These are phyloP conservation scores for Festucalex cinctus DNA, from an alignment of 2,113 vertebrate species.

Conservation along the genomic window DNA sequence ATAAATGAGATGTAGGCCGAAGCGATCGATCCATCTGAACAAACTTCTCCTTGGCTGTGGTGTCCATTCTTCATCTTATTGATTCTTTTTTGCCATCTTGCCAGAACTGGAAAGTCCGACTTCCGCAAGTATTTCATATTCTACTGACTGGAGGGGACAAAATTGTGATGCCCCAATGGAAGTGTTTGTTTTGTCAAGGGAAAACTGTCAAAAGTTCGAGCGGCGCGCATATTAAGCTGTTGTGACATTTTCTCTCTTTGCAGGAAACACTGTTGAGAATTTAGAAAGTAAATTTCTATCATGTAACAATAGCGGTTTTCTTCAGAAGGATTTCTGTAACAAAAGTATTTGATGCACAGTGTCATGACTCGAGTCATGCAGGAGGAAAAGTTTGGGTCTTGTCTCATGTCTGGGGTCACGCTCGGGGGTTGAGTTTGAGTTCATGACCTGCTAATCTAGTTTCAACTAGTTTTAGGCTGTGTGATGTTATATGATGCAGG, in stretches of 20 bases:
- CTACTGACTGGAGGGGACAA: constrained; percentile 44
- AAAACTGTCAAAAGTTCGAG: constrained; percentile 48
- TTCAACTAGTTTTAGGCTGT: too few species aligned
- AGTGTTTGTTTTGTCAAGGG: constrained; percentile 43
- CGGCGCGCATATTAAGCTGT: constrained; percentile 18
- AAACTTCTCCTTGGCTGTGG: constrained; percentile 50
- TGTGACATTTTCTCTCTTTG: constrained; percentile 12
- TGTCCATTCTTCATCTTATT: constrained; percentile 65
- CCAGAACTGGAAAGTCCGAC: constrained; percentile 48
- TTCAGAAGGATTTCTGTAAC: too few species aligned
- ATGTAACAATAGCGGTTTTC: not conserved
- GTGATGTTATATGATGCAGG: too few species aligned
- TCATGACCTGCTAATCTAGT: too few species aligned
- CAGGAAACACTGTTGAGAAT: not conserved
- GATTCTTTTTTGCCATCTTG: constrained; percentile 58
- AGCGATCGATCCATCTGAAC: constrained; percentile 51
- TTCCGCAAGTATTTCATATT: constrained; percentile 62
- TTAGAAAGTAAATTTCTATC: not conserved
- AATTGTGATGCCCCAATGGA: constrained; percentile 42
- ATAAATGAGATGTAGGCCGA: constrained; percentile 50
- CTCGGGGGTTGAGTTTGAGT: too few species aligned
- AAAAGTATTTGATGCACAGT: too few species aligned
- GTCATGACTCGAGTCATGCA: too few species aligned
- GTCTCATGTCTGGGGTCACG: too few species aligned
- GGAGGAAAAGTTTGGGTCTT: too few species aligned